phyloP scores from a whole-genome alignment of 2,888 invertebrate genomes.

The Mantis religiosa region DNA sequence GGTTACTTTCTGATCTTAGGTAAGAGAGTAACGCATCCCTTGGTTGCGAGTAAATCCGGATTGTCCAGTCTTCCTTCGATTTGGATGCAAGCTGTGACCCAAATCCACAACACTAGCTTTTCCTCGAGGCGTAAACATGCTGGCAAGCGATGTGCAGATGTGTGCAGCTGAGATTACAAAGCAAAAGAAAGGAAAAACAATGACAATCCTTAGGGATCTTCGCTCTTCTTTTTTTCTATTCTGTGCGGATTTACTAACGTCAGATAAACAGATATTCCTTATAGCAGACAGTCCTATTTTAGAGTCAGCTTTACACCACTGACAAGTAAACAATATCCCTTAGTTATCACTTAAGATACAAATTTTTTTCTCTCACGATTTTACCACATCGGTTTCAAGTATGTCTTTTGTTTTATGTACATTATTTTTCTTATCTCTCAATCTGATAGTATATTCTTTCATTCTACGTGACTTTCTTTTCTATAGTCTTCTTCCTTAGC shows the following conservation, averaged over 20 bases:
- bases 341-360: no score
- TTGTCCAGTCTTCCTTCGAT: neutral
- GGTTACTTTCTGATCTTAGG: no score
- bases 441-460: no score
- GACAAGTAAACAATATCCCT: no score
- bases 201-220: neutral
- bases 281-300: neutral
- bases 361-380: no score
- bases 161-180: neutral
- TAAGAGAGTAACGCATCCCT: no score
- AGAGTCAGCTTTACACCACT: neutral
- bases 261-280: neutral
- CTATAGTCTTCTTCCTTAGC: no score
- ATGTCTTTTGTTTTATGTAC: no score
- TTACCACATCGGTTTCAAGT: no score
- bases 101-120: neutral
- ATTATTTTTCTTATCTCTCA: no score
- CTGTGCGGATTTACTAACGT: neutral
- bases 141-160: neutral
- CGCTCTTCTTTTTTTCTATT: neutral
- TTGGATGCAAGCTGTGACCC: neutral
- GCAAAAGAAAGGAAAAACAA: neutral
- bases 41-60: no score
- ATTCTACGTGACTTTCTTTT: no score
- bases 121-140: neutral